A percentile compares a stretch with the other conserved stretches of the same genome.
These are phyloP conservation scores for Theristicus caerulescens DNA, from an alignment of 2,113 vertebrate species.

Conservation along the genomic window DNA sequence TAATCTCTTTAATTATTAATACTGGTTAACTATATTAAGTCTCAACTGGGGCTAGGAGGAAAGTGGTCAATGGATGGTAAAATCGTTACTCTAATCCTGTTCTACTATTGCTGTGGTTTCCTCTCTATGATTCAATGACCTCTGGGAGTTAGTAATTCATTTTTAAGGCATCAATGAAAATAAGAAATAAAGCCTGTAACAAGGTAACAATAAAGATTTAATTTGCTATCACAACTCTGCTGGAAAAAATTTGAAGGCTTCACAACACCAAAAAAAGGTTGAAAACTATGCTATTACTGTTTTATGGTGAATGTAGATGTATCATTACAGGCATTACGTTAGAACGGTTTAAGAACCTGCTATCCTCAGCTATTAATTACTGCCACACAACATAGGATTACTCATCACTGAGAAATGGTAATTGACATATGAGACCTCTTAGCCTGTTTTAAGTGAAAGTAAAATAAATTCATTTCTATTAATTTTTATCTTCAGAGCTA, in stretches of 20 bases:
- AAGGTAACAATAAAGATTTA: not conserved
- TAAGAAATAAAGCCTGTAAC: not conserved
- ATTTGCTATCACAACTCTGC: not conserved
- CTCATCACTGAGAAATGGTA: not conserved
- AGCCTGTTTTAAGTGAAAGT: not conserved
- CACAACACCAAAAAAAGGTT: not conserved
- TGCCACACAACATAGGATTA: not conserved
- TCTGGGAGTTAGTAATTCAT: not conserved
- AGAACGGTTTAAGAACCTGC: not conserved
- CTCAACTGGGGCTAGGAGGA: not conserved
- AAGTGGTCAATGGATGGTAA: not conserved
- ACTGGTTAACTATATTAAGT: not conserved
- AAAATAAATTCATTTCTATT: not conserved
- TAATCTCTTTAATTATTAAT: not conserved
- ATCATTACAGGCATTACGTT: not conserved
- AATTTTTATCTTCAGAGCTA: not conserved
- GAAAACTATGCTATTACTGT: not conserved
- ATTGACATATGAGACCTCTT: not conserved
- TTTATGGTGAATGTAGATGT: not conserved
- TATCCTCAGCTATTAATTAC: not conserved
- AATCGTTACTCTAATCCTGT: not conserved
- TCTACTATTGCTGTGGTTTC: not conserved
- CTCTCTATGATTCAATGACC: not conserved
- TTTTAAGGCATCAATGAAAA: not conserved
- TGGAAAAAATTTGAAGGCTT: not conserved